Conservation (phyloP, 2,113 vertebrate genomes). For the Aythya baeri region DNA sequence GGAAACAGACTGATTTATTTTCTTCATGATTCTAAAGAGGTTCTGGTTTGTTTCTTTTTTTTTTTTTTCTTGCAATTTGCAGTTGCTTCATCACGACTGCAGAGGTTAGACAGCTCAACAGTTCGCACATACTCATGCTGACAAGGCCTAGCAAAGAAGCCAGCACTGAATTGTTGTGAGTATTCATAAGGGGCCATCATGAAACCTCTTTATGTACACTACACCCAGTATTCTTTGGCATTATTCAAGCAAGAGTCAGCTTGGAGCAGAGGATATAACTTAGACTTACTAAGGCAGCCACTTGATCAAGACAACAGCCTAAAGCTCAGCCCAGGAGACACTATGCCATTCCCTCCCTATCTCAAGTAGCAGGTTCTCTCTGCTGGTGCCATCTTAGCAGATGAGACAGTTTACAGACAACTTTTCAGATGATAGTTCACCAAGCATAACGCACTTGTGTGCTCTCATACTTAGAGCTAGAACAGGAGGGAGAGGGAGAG, state of each 20-base stretch:
- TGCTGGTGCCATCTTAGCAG: background rate
- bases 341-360: background rate
- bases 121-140: conserved; percentile 99
- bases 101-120: conserved; percentile 98
- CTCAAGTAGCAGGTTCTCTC: background rate
- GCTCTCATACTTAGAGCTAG: background rate
- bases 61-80: conserved; percentile 75
- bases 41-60: conserved; percentile 72
- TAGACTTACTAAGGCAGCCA: background rate
- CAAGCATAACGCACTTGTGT: accelerated
- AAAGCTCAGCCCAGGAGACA: background rate
- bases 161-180: conserved; percentile 89
- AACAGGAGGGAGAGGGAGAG: background rate
- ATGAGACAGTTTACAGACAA: background rate
- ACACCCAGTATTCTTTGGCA: background rate
- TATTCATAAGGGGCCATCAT: conserved; percentile 51
- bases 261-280: background rate
- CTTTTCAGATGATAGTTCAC: background rate
- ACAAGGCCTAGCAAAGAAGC: conserved; percentile 87
- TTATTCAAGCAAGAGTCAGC: background rate
- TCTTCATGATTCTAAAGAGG: conserved; percentile 47
- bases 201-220: background rate
- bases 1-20: background rate
- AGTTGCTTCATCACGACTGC: conserved; percentile 92
- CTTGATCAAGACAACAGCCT: background rate